phyloP scores from a whole-genome alignment of 2,113 vertebrate genomes.

The Odocoileus virginianus region DNA sequence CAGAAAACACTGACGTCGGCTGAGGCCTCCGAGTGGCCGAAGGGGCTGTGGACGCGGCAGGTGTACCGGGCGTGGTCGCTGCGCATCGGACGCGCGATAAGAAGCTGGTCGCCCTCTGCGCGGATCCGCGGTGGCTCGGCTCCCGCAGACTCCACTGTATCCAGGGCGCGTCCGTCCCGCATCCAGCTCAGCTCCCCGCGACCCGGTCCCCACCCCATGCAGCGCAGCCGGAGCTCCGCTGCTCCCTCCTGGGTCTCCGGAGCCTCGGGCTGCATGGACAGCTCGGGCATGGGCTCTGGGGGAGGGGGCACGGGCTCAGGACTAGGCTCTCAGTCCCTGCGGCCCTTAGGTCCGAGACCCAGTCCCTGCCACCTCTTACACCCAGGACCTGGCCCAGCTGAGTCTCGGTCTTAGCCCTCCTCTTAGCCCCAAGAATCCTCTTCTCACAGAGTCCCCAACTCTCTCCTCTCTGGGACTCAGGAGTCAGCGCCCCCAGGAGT shows the following conservation, averaged over 20 bases:
- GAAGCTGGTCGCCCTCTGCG: constrained; percentile 31
- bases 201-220: constrained; percentile 22
- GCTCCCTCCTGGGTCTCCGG: constrained; percentile 57
- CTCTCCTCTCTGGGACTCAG: not conserved
- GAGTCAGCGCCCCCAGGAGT: not conserved
- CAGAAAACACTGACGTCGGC: constrained; percentile 68
- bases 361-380: not conserved
- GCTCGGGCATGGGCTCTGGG: constrained; percentile 59
- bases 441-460: not conserved
- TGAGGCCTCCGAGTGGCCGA: constrained; percentile 37
- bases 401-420: not conserved
- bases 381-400: too few relatives aligned
- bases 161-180: constrained; percentile 47
- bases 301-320: not conserved
- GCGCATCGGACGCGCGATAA: constrained; percentile 32
- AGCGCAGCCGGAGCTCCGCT: constrained; percentile 30
- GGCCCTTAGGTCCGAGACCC: not conserved
- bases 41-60: constrained; percentile 71
- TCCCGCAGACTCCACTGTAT: not conserved
- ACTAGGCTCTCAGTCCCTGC: too few relatives aligned
- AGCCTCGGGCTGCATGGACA: constrained; percentile 50
- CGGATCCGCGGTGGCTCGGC: not conserved
- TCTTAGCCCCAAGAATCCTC: not conserved
- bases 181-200: constrained; percentile 68
- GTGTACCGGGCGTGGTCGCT: constrained; percentile 64